Base-by-base conservation (phyloP, 2,113 vertebrate genomes). In the Paracanthobrama guichenoti region DNA sequence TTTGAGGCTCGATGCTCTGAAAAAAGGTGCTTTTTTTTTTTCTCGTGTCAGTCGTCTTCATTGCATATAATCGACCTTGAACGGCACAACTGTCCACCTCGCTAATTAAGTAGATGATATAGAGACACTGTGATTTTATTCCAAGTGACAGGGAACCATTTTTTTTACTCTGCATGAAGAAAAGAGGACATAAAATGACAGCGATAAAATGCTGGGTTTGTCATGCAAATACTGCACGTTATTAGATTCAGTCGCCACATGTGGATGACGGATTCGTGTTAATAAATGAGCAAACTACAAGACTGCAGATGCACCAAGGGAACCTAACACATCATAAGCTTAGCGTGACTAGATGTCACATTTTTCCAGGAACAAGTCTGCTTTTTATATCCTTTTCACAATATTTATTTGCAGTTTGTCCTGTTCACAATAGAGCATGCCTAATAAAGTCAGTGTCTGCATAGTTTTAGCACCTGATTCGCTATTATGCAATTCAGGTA, bases 21-120 rank as follows among this genome's bases (percentile, higher is more conserved):
- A 88, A 87, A 86, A 85, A 66, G 85, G 3, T 73, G 12, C 81
- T 75, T 88, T 57, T 87, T 88, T 91, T 57, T 87, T 88, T 91
- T 91, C 90, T 80, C 79, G 20, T 89, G 88, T 91, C 90, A 89
- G 84, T 89, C 89, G 60, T 79, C 75, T 90, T 72, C 24, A 46
- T 16, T 73, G 57, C 53, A 80, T 31, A 72, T 46, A 46, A 71
- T 57, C 59, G 59, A 48, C 57, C 78, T 77, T 79, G 83, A 84
- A 74, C 87, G 79, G 79, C 79, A 86, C 39, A 60, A 35, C 46
- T 71, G 84, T 76, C 81, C 28, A 89, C 85, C 81, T 87, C 79
- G 44, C 71, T 90, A 79, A 90, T 89, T 92, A 90, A 66, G 35
- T n/a, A 74, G 87, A 79, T 88, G 84, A 85, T 82, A 89, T 81